Base-by-base conservation (phyloP, 2,797 vertebrate species). In the Characodon lateralis region DNA sequence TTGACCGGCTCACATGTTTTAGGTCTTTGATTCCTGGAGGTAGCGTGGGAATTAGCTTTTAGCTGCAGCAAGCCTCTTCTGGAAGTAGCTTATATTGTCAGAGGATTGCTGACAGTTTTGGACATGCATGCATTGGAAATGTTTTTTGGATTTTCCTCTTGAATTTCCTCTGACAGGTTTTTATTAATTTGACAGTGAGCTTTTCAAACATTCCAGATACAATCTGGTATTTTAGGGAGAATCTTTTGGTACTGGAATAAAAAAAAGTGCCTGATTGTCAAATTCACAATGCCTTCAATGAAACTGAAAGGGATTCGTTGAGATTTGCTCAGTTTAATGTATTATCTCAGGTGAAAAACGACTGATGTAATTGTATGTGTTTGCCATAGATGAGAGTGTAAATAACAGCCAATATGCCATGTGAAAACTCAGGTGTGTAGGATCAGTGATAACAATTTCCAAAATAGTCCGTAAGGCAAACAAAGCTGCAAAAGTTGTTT, bases 21-120 rank as follows among this genome's bases (percentile, higher is more conserved):
- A 53, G 76, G 55, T 85, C 83, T 89, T 90, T 92, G 83, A 88
- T 88, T 77, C 76, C 68, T 83, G 58, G 13, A 63, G 58, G 81
- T 78, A 56, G 69, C 66, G 73, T 79, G 69, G 74, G 87, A 85
- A 87, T 87, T 77, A 84, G 50, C 56, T 72, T 10, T 77, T 74
- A 79, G 78, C 76, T 71, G 70, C 76, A 81, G 83, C 70, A 70
- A 84, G 68, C 78, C 81, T 79, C 75, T 70, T 63, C 71, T 81
- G 61, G 72, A 85, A 69, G 85, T 80, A 78, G 81, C 77, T 90
- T 86, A 85, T 70, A 77, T 50, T 79, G 80, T 85, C 70, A 74
- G 71, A 28, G 48, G 71, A 84, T 10, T 72, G 71, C 58, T 78
- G 78, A 85, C 86, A 83, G 51, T 73, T 74, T 69, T 56, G 43